Base-by-base conservation (phyloP, 2,113 vertebrate genomes). In the Oreochromis niloticus region DNA sequence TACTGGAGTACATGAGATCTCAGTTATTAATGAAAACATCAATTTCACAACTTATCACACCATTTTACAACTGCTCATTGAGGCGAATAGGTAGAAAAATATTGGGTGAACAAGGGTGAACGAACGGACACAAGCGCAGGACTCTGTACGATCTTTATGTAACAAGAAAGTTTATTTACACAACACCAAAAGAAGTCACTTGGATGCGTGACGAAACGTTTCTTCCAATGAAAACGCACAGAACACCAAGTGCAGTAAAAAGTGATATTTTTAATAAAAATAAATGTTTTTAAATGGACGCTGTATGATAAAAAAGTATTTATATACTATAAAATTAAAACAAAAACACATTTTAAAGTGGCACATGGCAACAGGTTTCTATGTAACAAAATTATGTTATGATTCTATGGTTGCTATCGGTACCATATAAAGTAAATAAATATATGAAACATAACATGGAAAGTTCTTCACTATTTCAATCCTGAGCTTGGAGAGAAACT, bases 1-100 rank as follows among this genome's bases (percentile, higher is more conserved):
- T 1, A 24, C 3, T n/a, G 14, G 14, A 56, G 34, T 81, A 19
- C 59, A 39, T 1, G 24, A 81, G 36, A 50, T 32, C 50, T 81
- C 73, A 48, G 50, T 27, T 81, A 79, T 86, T 78, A 41, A 68
- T 86, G 61, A 89, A 87, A 48, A 57, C 57, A 66, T 68, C 56
- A 84, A 61, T 55, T 48, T 87, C 4, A 84, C 36, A 83, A 34
- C 12, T 57, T 4, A 46, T 24, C 41, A 46, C 22, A 17, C 4
- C 6, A 55, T 46, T 22, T 89, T 17, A 41, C 39, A 78, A 30
- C n/a, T 41, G 22, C 30, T 34, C 5, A 14, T 48, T 57, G 24
- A 57, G 55, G 4, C 55, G 30, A 57, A 30, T 30, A 57, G 24
- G 24, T 14, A 30, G 55, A 24, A 13, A 57, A 57, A 57, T 57